A percentile compares a stretch with the other conserved stretches of the same genome.
phyloP scores from a whole-genome alignment of 2,113 vertebrate genomes.

The Pterocles orientalis region DNA sequence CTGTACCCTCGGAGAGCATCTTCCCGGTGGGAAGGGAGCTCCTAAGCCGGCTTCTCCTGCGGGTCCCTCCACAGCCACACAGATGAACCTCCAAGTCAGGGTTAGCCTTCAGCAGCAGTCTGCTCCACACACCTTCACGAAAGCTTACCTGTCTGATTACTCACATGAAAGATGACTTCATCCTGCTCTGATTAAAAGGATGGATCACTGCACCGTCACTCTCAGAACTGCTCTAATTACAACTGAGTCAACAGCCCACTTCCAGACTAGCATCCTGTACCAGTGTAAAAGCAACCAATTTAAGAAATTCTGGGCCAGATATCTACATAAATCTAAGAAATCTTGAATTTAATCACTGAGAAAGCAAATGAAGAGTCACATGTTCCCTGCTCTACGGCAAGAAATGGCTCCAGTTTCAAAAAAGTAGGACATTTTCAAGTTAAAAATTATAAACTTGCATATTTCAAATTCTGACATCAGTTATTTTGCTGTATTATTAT shows the following conservation, averaged over 20 bases:
- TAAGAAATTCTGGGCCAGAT: background rate
- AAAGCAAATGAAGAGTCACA: background rate
- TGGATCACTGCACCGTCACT: background rate
- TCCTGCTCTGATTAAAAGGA: background rate
- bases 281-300: background rate
- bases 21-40: background rate
- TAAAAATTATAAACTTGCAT: background rate
- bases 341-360: background rate
- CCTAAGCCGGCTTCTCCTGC: background rate
- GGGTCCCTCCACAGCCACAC: background rate
- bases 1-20: accelerated
- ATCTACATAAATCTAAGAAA: background rate
- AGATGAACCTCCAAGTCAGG: background rate
- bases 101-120: background rate
- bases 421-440: background rate
- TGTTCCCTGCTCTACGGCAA: background rate
- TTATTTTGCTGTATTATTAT: background rate
- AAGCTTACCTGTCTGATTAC: background rate
- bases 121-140: background rate
- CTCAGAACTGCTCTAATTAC: background rate
- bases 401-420: background rate
- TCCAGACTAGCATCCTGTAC: background rate
- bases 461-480: background rate
- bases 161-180: slow-evolving; percentile 29
- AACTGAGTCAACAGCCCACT: slow-evolving; percentile 18